Percentiles rank a stretch among this genome's conserved stretches.
These are phyloP conservation scores for Xenopus tropicalis DNA, from an alignment of 2,113 vertebrate species.

Conservation along the genomic window UCB_Xtro_10.0 CM004443.2:32061001-32061500, in stretches of 20 bases:
- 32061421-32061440: background rate
- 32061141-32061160: slow-evolving; percentile 61
- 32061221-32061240: slow-evolving; percentile 5
- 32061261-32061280: background rate
- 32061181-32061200: slow-evolving; percentile 58
- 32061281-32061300: background rate
- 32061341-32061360: slow-evolving; percentile 42
- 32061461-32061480: background rate
- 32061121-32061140: slow-evolving; percentile 73
- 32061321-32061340: slow-evolving; percentile 9
- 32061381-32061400: background rate
- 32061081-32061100: slow-evolving; percentile 56
- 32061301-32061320: background rate
- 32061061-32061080: slow-evolving; percentile 12
- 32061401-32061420: background rate
- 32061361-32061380: background rate
- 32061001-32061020: slow-evolving; percentile 13
- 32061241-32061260: slow-evolving; percentile 7
- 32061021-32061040: slow-evolving; percentile 37
- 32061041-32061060: slow-evolving; percentile 21
- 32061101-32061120: slow-evolving; percentile 60
- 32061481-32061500: background rate
- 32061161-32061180: slow-evolving; percentile 62
- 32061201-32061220: slow-evolving; percentile 26
- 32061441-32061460: background rate